These are phyloP conservation scores for Oryzaephilus surinamensis DNA, from an alignment of 1,140 invertebrate genomes.

Conservation along the genomic window DNA sequence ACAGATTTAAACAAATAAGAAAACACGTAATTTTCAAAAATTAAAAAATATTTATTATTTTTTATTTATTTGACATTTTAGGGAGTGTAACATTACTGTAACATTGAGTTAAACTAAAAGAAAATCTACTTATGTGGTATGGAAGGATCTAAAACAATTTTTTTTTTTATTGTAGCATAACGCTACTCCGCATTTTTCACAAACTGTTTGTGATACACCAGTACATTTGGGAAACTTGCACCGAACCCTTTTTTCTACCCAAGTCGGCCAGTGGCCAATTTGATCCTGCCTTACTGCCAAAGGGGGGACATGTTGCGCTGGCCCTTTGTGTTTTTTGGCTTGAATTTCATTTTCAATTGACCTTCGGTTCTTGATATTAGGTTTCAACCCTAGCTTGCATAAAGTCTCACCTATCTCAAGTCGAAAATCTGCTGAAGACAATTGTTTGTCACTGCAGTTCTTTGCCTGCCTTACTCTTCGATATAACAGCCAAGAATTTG, in stretches of 20 bases:
- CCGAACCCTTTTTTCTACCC: constrained; percentile 21
- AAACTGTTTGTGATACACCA: constrained; percentile 22
- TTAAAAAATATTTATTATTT: too few species aligned
- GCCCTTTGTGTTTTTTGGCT: constrained; percentile 23
- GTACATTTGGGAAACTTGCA: constrained; percentile 17
- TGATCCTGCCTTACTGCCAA: constrained; percentile 27
- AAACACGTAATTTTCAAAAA: too few species aligned
- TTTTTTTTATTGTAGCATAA: constrained; percentile 26
- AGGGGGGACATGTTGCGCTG: constrained; percentile 23
- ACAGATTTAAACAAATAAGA: neutral
- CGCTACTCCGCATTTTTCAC: constrained; percentile 28
- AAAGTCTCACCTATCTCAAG: neutral
- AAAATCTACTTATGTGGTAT: too few species aligned
- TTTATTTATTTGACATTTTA: too few species aligned
- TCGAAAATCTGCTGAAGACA: neutral
- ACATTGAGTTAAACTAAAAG: too few species aligned
- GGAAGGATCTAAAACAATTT: constrained; percentile 22
- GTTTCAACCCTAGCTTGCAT: neutral
- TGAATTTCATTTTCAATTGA: constrained; percentile 2
- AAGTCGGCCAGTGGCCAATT: constrained; percentile 31
- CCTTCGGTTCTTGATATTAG: neutral
- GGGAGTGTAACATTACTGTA: too few species aligned
- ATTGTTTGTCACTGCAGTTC: neutral
- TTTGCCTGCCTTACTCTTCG: too few species aligned
- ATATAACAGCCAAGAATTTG: constrained; percentile 16